Percentiles rank a stretch among this genome's conserved stretches.
phyloP scores from a whole-genome alignment of 2,797 vertebrate species.

The Euthynnus affinis region DNA sequence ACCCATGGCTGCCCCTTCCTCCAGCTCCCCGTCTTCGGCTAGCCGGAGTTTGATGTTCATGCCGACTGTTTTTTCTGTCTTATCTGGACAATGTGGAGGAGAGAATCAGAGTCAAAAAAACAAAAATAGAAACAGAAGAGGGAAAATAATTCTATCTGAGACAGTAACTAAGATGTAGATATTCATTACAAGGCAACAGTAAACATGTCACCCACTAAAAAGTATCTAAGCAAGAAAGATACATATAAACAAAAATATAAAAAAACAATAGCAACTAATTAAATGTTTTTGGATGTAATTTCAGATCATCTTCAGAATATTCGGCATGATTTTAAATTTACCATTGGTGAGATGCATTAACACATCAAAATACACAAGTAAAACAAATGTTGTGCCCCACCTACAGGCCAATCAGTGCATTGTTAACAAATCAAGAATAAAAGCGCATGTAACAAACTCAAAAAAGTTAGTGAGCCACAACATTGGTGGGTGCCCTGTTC shows the following conservation, averaged over 20 bases:
- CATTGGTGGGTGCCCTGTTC: too few species aligned
- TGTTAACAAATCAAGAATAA: too few species aligned
- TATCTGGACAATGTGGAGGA: constrained; percentile 64
- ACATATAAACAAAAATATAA: too few species aligned
- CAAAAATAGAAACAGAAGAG: not conserved
- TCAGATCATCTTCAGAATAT: not conserved
- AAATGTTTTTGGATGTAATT: not conserved
- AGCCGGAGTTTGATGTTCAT: constrained; percentile 87
- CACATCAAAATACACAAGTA: too few species aligned
- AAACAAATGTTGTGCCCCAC: too few species aligned
- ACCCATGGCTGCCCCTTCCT: constrained; percentile 51
- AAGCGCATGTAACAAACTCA: too few species aligned
- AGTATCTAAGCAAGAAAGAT: too few species aligned
- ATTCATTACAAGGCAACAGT: not conserved
- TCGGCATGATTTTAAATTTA: not conserved
- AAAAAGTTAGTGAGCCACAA: too few species aligned
- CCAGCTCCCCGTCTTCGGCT: constrained; percentile 78
- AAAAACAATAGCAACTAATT: too few species aligned
- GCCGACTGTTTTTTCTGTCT: constrained; percentile 72
- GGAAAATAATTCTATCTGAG: not conserved
- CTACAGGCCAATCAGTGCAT: too few species aligned
- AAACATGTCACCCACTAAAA: too few species aligned
- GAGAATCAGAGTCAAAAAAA: not conserved
- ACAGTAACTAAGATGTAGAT: not conserved
- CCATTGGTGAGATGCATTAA: not conserved